A percentile compares a stretch with the other conserved stretches of the same genome.
phyloP scores from a whole-genome alignment of 2,888 invertebrate genomes.

The Polydrusus pterygomalis region DNA sequence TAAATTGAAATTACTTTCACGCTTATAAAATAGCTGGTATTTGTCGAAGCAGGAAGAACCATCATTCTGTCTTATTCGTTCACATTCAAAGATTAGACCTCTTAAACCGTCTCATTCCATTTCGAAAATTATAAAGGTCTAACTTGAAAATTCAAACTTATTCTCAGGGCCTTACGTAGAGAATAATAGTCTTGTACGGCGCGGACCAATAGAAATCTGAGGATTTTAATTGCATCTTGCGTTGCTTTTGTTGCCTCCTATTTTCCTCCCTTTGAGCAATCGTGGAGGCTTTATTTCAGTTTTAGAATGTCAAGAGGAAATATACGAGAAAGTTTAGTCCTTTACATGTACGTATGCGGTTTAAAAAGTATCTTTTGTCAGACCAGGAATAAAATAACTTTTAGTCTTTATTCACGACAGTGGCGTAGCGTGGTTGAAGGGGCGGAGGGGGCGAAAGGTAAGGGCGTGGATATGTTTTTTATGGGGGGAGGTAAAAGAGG shows the following conservation, averaged over 20 bases:
- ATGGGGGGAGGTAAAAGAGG: too few species aligned
- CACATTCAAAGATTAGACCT: neutral
- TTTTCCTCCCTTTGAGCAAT: slow-evolving; percentile 65
- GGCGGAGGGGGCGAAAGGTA: too few species aligned
- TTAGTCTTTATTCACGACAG: too few species aligned
- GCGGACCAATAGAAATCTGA: slow-evolving; percentile 71
- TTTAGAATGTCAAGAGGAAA: slow-evolving; percentile 41
- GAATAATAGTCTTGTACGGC: slow-evolving; percentile 58
- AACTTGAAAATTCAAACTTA: slow-evolving; percentile 62
- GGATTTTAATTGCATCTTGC: slow-evolving; percentile 73
- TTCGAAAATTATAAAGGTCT: slow-evolving; percentile 35
- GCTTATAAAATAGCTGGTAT: too few species aligned
- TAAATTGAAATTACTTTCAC: too few species aligned
- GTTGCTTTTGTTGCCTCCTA: slow-evolving; percentile 71
- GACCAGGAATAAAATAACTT: too few species aligned
- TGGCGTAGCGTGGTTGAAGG: too few species aligned
- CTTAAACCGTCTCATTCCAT: slow-evolving; percentile 4
- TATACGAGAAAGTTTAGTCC: neutral
- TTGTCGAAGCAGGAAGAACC: too few species aligned
- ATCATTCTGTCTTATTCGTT: neutral
- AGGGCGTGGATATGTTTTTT: too few species aligned
- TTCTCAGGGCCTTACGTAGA: slow-evolving; percentile 61
- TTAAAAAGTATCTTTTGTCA: too few species aligned
- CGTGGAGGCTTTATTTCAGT: slow-evolving; percentile 50
- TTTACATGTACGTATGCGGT: too few species aligned